Evolutionary conservation across 1,140 invertebrate species (phyloP), one percentile per base, ranked within the genome.

Genomic region (Aphis craccivora): DNA sequence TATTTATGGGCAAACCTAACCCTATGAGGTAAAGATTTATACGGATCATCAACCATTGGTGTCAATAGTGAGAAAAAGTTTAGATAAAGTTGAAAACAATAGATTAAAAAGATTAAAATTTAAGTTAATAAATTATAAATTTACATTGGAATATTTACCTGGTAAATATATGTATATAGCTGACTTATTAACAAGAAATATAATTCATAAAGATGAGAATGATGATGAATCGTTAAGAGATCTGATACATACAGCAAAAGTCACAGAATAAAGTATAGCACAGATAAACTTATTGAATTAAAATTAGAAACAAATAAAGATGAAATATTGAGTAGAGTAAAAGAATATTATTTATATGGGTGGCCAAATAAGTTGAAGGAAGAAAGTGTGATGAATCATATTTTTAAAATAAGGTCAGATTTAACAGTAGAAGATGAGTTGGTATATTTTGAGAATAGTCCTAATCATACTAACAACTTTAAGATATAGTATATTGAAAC

Each of bases 21-120:
- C n/a, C n/a, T n/a, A 90, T 14, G 22, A 55, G 9, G 51, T 90
- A 55, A 53, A 35, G 3, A 90, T 90, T n/a, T 90, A 90, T 37
- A 90, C 88, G 35, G 48, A 90, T 55, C 88, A 90, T 37, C 88
- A 90, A 55, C 48, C 88, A 37, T 90, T 90, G 35, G 51, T 90
- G 20, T 53, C 30, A 35, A 90, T 90, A 35, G 51, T 90, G 18
- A 90, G 37, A 23, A 90, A 90, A 22, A 53, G 20, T 37, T 20
- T 90, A 55, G 88, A 90, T 14, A 90, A 90, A 90, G 14, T 90
- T 37, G 43, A 87, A 30, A 87, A 87, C 30, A 87, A 87, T 87
- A 87, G 43, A 23, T 48, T 87, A 48, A 87, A 87, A 48, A 87
- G 86, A 48, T 87, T 48, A 20, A 87, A 87, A 48, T 51, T 84